Evolutionary conservation across 2,113 vertebrate species (phyloP), one percentile per base, ranked within the genome.

Genomic region (Butorides virescens): DNA sequence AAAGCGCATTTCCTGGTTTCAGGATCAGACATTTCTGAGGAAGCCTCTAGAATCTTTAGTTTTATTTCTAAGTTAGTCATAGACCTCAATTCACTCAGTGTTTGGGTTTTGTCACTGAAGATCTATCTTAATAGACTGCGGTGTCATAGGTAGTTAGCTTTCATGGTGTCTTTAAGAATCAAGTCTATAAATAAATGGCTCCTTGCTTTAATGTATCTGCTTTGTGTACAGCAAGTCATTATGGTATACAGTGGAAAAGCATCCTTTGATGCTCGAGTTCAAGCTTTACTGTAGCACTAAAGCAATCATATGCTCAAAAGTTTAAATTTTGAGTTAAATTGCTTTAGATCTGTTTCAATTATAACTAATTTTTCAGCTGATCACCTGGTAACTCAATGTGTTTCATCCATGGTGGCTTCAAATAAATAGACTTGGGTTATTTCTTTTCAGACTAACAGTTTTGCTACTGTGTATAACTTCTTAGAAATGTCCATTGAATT

Each of bases 361-460:
- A 73, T 15, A 85, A 76, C 3, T 13, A 15, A 61, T 63, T 95
- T 92, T 97, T 91, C 77, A 97, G 58, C 84, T 82, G n/a, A 78
- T 93, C 86, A 75, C 71, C 76, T 88, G 86, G 29, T 95, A 93
- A 90, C 71, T 95, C 76, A 50, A 68, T 85, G 52, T 84, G 83
- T 95, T 58, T 85, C 77, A 70, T 91, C 83, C 79, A 11, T 89
- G 85, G 58, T 95, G 86, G 86, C 77, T 85, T 78, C 83, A 81
- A 63, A 63, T 70, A n/a, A 44, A 46, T 47, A 75, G 83, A 72
- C n/a, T 59, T 68, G 89, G 25, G 23, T 87, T 78, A 18, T 92
- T 97, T 95, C 23, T 90, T 94, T 88, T 58, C 56, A 87, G 84
- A 62, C 37, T 73, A 65, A 94, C 53, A 30, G 49, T 93, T 93